A percentile compares a stretch with the other conserved stretches of the same genome.
phyloP scores from a whole-genome alignment of 2,113 vertebrate species.

The Malaclemys terrapin region DNA sequence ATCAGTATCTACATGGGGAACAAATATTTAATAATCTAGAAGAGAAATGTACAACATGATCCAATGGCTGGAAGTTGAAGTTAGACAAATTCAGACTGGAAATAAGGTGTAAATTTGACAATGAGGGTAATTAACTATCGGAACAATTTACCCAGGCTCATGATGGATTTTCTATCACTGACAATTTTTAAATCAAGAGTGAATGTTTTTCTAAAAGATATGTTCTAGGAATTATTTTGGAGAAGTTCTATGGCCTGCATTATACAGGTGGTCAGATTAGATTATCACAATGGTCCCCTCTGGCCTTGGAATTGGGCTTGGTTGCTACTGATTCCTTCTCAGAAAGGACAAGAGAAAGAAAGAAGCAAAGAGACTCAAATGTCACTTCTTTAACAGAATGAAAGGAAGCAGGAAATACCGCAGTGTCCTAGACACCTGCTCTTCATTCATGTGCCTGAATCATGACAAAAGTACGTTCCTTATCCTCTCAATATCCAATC shows the following conservation, averaged over 20 bases:
- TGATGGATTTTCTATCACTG: background rate
- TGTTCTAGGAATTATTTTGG: background rate
- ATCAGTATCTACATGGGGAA: background rate
- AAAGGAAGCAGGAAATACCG: accelerated
- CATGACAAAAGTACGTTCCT: background rate
- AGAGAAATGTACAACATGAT: background rate
- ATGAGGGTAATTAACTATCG: background rate
- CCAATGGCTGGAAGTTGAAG: too few relatives aligned
- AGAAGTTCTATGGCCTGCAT: background rate
- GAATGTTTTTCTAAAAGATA: background rate
- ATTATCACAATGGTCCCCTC: background rate
- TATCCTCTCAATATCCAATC: background rate
- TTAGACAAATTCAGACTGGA: too few relatives aligned
- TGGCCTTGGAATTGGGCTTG: background rate
- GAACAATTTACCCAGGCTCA: background rate
- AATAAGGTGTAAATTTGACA: background rate
- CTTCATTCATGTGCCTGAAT: background rate
- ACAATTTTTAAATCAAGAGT: background rate
- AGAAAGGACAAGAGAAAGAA: background rate
- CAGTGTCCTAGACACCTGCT: background rate
- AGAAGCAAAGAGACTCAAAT: background rate
- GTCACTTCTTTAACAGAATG: background rate
- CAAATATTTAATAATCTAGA: background rate
- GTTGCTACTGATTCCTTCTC: background rate
- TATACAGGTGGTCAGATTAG: background rate